Conservation (phyloP, 1,140 invertebrate genomes). For the Cydia pomonella region DNA sequence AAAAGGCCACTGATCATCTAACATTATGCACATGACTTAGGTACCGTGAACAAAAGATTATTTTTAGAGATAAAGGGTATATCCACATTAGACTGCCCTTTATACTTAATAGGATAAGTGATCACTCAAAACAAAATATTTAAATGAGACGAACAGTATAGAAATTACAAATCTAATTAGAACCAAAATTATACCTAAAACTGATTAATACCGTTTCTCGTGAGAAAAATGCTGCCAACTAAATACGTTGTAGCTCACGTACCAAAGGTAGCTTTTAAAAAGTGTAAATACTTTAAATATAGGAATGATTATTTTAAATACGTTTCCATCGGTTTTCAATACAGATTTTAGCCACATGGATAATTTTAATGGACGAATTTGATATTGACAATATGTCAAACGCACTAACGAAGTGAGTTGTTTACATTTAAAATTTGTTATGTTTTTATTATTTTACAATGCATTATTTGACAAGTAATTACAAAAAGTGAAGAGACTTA, state of each 20-base stretch:
- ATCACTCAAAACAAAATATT: no score
- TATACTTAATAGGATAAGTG: not conserved
- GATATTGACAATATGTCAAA: not conserved
- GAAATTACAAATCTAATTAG: no score
- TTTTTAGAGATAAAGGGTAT: slow-evolving; percentile 2
- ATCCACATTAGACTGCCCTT: not conserved
- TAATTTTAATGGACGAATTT: not conserved
- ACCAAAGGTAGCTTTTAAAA: no score
- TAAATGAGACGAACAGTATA: no score
- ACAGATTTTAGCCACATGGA: not conserved
- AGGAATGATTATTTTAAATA: not conserved
- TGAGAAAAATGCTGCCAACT: no score
- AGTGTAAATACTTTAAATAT: not conserved
- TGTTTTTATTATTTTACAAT: not conserved
- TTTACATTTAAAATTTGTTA: not conserved
- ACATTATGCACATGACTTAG: slow-evolving; percentile 12
- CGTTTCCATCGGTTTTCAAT: not conserved
- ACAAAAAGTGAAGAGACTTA: no score
- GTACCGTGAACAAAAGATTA: not conserved
- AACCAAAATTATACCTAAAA: no score
- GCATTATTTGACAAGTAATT: not conserved
- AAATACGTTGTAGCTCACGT: no score
- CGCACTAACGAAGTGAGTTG: not conserved
- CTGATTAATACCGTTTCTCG: no score
- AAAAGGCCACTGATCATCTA: not conserved